phyloP scores from a whole-genome alignment of 35 echinoderm and acorn worm species.

The Anneissia japonica region DNA sequence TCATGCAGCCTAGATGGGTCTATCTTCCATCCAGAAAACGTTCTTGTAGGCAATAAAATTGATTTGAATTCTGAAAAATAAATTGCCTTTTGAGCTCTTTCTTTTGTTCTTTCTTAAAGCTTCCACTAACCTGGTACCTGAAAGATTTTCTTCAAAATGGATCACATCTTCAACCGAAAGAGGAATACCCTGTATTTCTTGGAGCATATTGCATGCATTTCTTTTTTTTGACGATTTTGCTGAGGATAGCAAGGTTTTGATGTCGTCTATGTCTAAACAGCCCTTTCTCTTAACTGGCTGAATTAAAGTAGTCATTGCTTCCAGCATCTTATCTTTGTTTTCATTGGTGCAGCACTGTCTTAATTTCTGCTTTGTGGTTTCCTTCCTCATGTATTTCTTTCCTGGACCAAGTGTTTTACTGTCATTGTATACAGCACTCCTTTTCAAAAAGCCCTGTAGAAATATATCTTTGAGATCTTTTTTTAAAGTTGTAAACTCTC shows the following conservation, averaged over 20 bases:
- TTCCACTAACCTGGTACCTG: not conserved
- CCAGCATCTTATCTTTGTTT: not conserved
- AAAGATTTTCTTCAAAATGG: constrained; percentile 23
- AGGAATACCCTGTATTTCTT: constrained; percentile 10
- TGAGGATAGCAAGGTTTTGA: not conserved
- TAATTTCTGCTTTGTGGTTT: no score
- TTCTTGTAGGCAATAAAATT: constrained; percentile 22
- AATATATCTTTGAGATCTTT: no score
- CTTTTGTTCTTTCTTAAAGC: not conserved
- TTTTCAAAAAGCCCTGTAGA: no score
- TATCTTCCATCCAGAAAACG: constrained; percentile 23
- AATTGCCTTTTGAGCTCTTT: not conserved
- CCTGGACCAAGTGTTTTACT: no score
- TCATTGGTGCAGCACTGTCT: no score
- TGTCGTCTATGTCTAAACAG: not conserved
- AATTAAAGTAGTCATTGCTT: not conserved
- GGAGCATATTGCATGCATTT: not conserved
- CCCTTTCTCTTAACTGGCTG: not conserved
- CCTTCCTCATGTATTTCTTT: no score
- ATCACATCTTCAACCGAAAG: constrained; percentile 20
- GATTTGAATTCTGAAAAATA: constrained; percentile 10
- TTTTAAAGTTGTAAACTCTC: no score
- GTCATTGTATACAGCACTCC: no score
- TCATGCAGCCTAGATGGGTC: constrained; percentile 7
- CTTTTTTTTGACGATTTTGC: not conserved